Base-by-base conservation (phyloP, 2,113 vertebrate species). In the Fulmarus glacialis region DNA sequence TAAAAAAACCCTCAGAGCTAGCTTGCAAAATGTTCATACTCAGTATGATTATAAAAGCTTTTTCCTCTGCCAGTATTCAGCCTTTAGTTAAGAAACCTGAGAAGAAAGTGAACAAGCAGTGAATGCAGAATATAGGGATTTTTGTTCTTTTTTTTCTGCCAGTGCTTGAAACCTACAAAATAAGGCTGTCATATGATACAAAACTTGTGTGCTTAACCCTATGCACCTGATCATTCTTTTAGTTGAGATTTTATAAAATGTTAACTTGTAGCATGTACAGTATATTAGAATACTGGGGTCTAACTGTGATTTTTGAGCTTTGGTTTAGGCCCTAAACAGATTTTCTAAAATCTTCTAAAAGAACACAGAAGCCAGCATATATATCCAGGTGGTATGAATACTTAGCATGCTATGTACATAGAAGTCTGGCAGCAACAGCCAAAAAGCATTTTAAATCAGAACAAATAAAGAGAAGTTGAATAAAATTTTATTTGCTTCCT, bases 221-320 rank as follows among this genome's bases (percentile, higher is more conserved):
- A 7, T 0, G 0, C 6, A 22, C 9, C 42, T 47, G 60, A 4
- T 85, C 30, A 38, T 45, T 92, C 40, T 12, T 78, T 73, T 36
- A 86, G 23, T 12, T 53, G 24, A 53, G 30, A 53, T 62, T 82
- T 82, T 18, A 23, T 82, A 58, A 66, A 67, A 66, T 58, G 21
- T 56, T 79, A 79, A 63, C 11, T 29, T 58, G 27, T 29, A 45
- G 66, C 42, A 42, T 36, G 12, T 75, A 43, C 20, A 70, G 8
- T 38, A 8, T 20, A 20, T 72, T 67, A 32, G 48, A 89, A 72
- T 80, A 56, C 16, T 71, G 34, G n/a, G 29, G 22, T 32, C 72
- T 90, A 53, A 58, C 45, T 53, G 8, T 82, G 79, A 20, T 63
- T 88, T 92, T 67, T 86, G 19, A 50, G 21, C 47, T 90, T 71